Percentiles rank a stretch among this genome's conserved stretches.
phyloP scores from a whole-genome alignment of 2,797 vertebrate genomes.

The Molothrus aeneus region DNA sequence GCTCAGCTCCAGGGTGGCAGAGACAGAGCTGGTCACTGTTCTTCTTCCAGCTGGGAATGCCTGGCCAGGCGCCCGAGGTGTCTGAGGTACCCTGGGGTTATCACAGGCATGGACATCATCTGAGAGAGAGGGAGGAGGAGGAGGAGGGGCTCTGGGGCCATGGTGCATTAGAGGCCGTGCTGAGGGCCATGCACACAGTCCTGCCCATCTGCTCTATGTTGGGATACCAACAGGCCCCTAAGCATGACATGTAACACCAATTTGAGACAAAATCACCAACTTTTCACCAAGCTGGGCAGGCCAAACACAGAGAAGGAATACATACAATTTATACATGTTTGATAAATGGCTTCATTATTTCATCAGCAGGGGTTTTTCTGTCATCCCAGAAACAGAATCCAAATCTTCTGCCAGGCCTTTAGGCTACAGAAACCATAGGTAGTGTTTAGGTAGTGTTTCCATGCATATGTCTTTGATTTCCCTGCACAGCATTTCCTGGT shows the following conservation, averaged over 20 bases:
- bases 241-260: accelerated
- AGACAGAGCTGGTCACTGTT: background rate
- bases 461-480: background rate
- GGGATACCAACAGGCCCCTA: accelerated
- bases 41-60: background rate
- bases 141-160: background rate
- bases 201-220: background rate
- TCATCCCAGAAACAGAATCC: background rate
- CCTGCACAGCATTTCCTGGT: background rate
- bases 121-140: too few species aligned
- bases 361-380: background rate
- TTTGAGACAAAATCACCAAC: background rate
- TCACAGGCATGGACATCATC: too few species aligned
- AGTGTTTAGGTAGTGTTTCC: background rate
- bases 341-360: background rate
- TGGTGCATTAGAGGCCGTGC: background rate
- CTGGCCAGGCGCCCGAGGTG: background rate
- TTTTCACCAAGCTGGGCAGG: background rate
- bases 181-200: background rate
- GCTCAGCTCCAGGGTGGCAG: background rate
- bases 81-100: background rate
- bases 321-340: background rate
- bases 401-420: background rate
- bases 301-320: background rate
- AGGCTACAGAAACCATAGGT: background rate